A percentile compares a stretch with the other conserved stretches of the same genome.
Evolutionary conservation across 35 echinoderm and acorn worm species (phyloP).

Genomic region (Lytechinus pictus): DNA sequence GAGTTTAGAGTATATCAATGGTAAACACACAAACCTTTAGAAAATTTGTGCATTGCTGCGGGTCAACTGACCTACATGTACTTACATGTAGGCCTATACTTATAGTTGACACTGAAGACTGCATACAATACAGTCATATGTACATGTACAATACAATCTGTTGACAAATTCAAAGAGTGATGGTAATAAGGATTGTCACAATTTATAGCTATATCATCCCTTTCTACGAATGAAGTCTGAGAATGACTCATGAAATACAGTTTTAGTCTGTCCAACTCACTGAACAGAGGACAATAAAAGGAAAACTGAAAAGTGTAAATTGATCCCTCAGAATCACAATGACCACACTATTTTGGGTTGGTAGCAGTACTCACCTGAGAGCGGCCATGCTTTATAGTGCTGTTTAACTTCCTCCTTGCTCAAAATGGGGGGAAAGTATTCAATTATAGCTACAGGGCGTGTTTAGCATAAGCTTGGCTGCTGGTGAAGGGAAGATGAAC

Average conservation of each 20-base stretch:
- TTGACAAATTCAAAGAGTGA: not conserved
- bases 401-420: constrained; percentile 25
- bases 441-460: not conserved
- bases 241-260: not conserved
- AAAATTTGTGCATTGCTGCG: not conserved
- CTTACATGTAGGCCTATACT: no score
- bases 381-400: not conserved
- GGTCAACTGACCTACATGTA: not conserved
- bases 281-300: not conserved
- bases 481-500: not conserved
- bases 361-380: not conserved
- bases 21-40: not conserved
- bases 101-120: no score
- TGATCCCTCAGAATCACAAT: not conserved
- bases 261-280: not conserved
- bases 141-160: not conserved
- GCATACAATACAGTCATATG: not conserved
- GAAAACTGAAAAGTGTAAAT: not conserved
- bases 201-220: not conserved
- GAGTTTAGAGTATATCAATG: not conserved
- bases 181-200: not conserved
- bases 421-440: not conserved
- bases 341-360: not conserved
- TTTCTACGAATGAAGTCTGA: not conserved
- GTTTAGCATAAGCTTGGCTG: not conserved